Percentiles rank a stretch among this genome's conserved stretches.
Evolutionary conservation across 2,113 vertebrate species (phyloP).

Genomic region (Pelobates fuscus): DNA sequence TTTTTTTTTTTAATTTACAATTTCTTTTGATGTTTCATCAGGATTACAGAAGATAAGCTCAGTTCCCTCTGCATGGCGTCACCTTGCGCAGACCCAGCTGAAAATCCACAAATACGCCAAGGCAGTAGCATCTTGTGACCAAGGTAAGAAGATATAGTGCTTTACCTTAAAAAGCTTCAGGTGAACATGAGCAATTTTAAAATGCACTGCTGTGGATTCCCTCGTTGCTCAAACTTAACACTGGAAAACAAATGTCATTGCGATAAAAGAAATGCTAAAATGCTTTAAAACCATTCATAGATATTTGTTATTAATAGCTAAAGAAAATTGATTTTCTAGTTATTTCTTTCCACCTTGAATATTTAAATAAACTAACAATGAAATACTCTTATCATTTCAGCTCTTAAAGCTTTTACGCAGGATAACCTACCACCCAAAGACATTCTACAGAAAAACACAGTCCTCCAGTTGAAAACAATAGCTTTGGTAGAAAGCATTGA

Average conservation of each 20-base stretch:
- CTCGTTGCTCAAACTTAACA: no score
- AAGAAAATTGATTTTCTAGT: no score
- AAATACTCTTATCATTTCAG: constrained; percentile 53
- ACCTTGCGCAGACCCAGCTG: constrained; percentile 79
- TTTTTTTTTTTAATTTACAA: no score
- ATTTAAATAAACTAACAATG: no score
- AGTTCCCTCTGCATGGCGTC: constrained; percentile 74
- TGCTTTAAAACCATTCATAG: no score
- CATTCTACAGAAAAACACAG: constrained; percentile 65
- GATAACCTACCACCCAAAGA: constrained; percentile 12
- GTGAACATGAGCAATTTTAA: no score
- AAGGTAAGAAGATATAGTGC: constrained; percentile 69
- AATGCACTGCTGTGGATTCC: no score
- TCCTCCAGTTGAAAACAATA: constrained; percentile 75
- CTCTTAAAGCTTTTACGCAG: constrained; percentile 59
- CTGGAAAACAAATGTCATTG: no score
- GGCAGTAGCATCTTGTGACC: constrained; percentile 73
- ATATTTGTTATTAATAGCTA: no score
- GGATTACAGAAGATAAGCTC: constrained; percentile 75
- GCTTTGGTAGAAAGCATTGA: constrained; percentile 73
- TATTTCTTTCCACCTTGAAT: no score
- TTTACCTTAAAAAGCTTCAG: not conserved
- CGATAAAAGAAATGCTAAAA: no score
- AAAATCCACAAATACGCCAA: constrained; percentile 80
- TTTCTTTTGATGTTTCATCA: no score